phyloP scores from a whole-genome alignment of 1,140 invertebrate species.

The Ridgeia piscesae region DNA sequence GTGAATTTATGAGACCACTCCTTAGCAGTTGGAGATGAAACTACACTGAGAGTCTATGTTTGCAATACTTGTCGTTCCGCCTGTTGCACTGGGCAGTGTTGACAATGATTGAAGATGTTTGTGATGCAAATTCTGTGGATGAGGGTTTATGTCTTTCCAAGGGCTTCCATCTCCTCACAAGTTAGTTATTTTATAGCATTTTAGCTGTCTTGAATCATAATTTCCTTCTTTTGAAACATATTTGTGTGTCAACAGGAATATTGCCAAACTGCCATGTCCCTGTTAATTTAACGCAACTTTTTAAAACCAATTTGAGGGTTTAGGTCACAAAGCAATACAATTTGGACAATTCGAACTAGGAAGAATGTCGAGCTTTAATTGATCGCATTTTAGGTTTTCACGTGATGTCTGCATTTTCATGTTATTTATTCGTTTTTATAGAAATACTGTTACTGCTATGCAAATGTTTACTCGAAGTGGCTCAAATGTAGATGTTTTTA shows the following conservation, averaged over 20 bases:
- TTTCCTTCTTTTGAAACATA: not conserved
- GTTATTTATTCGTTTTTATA: not conserved
- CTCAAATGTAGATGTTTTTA: constrained; percentile 1
- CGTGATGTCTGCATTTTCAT: not conserved
- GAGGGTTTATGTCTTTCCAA: not conserved
- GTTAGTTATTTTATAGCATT: not conserved
- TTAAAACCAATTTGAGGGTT: not conserved
- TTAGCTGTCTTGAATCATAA: not conserved
- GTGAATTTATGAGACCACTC: too few relatives aligned
- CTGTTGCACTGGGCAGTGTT: not conserved
- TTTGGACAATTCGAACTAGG: not conserved
- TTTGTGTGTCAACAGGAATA: not conserved
- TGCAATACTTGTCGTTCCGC: not conserved
- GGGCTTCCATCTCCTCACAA: not conserved
- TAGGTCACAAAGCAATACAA: not conserved
- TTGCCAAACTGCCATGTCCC: not conserved
- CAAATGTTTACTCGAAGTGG: constrained; percentile 1
- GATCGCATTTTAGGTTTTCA: not conserved
- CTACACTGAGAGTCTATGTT: not conserved
- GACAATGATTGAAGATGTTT: not conserved
- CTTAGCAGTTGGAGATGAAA: not conserved
- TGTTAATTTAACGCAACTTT: not conserved
- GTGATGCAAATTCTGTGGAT: not conserved
- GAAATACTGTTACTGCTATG: not conserved
- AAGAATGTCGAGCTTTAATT: not conserved